Evolutionary conservation across 1,140 invertebrate species (phyloP).

Genomic region (Nymphalis io): DNA sequence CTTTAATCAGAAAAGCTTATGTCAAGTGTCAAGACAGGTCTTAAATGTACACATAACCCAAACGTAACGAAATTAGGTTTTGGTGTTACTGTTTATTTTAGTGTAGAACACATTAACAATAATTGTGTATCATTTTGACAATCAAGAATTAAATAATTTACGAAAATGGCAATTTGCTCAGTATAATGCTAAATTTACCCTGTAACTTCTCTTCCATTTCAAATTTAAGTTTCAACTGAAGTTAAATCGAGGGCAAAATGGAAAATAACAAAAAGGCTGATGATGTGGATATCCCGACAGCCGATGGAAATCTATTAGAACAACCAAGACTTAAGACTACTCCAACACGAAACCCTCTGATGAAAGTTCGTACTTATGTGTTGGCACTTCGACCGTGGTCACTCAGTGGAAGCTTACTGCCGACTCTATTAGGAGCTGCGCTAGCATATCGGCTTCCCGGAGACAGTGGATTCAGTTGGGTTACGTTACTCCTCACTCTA

Average conservation of each 20-base stretch:
- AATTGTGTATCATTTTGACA: not conserved
- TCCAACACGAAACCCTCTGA: constrained; percentile 81
- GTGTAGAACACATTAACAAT: constrained; percentile 13
- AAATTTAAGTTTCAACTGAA: not conserved
- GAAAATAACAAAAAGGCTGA: constrained; percentile 52
- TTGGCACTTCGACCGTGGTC: constrained; percentile 95
- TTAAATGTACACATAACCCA: constrained; percentile 25
- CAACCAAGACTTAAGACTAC: constrained; percentile 61
- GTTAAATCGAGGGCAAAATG: constrained; percentile 37
- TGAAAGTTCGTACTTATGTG: constrained; percentile 93
- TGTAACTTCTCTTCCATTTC: not conserved
- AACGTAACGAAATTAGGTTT: constrained; percentile 32
- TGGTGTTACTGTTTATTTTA: constrained; percentile 27
- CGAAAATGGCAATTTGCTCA: not conserved
- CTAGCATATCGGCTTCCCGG: constrained; percentile 90
- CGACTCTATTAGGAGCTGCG: constrained; percentile 92
- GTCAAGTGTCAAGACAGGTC: constrained; percentile 17
- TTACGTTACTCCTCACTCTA: constrained; percentile 89
- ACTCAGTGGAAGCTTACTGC: constrained; percentile 93
- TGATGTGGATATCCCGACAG: constrained; percentile 57
- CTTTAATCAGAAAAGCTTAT: constrained; percentile 3
- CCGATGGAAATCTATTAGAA: constrained; percentile 70
- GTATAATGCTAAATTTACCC: not conserved
- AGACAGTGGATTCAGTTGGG: constrained; percentile 87
- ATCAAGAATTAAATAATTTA: not conserved